These are phyloP conservation scores for Drosophila sproati DNA, from an alignment of 1,140 invertebrate species.

Conservation along the genomic window DNA sequence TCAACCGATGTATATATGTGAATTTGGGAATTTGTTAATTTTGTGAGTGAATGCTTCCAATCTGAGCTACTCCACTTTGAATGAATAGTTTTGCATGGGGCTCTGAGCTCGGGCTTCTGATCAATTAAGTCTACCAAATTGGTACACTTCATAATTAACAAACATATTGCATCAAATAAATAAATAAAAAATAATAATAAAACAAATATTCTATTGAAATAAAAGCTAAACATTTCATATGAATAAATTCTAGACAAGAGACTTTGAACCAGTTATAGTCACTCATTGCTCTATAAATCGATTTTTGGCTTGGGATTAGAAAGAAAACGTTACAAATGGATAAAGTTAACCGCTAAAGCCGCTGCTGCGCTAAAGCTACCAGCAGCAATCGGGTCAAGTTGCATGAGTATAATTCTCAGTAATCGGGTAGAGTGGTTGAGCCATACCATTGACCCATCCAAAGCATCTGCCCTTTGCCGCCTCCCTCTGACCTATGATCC, in stretches of 20 bases:
- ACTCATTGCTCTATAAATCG: too few relatives aligned
- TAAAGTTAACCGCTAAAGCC: conserved; percentile 47
- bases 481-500: background rate
- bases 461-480: background rate
- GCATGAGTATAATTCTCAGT: conserved; percentile 35
- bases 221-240: too few relatives aligned
- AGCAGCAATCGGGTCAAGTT: conserved; percentile 29
- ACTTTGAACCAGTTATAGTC: too few relatives aligned
- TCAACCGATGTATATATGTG: conserved; percentile 22
- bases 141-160: too few relatives aligned
- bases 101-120: background rate
- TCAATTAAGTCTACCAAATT: background rate
- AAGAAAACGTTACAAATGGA: conserved; percentile 25
- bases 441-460: background rate
- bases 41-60: conserved; percentile 18
- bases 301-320: background rate
- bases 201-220: too few relatives aligned
- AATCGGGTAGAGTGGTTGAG: background rate
- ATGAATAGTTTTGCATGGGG: background rate
- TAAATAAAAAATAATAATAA: too few relatives aligned
- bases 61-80: background rate
- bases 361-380: background rate
- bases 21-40: conserved; percentile 25
- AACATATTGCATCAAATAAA: too few relatives aligned
- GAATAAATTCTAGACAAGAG: too few relatives aligned